These are phyloP conservation scores for Alviniconcha strummeri DNA, from an alignment of 2,888 invertebrate genomes.

Conservation along the genomic window DNA sequence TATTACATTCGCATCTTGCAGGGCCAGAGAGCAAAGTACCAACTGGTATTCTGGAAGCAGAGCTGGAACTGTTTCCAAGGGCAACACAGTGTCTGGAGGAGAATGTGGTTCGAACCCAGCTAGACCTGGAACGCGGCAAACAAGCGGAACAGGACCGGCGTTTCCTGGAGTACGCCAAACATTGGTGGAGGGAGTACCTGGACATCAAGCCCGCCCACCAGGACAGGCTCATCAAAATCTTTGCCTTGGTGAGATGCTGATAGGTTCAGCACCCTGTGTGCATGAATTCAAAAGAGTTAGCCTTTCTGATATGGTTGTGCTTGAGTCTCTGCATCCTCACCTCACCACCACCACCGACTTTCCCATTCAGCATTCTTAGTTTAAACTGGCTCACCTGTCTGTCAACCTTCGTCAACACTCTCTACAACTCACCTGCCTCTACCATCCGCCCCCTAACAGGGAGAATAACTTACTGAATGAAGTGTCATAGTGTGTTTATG, in stretches of 20 bases:
- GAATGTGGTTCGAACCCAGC: slow-evolving; percentile 66
- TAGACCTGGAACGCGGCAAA: slow-evolving; percentile 65
- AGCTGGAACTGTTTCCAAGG: slow-evolving; percentile 69
- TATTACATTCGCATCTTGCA: slow-evolving; percentile 32
- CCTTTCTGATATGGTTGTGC: too few species aligned
- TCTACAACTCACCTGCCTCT: too few species aligned
- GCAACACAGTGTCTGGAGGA: slow-evolving; percentile 55
- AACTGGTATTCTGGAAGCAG: slow-evolving; percentile 70
- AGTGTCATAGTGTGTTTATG: too few species aligned
- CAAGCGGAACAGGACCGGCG: slow-evolving; percentile 71
- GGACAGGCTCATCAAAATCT: slow-evolving; percentile 73
- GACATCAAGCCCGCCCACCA: slow-evolving; percentile 69
- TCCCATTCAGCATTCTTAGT: too few species aligned
- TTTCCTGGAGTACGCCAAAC: slow-evolving; percentile 74
- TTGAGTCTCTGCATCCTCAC: too few species aligned
- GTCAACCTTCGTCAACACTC: too few species aligned
- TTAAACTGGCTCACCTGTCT: too few species aligned
- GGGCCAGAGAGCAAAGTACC: slow-evolving; percentile 69
- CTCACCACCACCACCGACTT: too few species aligned
- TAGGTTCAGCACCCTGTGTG: too few species aligned
- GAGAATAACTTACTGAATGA: too few species aligned
- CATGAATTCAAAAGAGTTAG: too few species aligned
- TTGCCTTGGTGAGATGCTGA: slow-evolving; percentile 67
- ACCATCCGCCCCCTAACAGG: too few species aligned
- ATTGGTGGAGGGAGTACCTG: slow-evolving; percentile 74